Conservation (phyloP, 2,797 vertebrate genomes). For the Brachyalestes nurse region DNA sequence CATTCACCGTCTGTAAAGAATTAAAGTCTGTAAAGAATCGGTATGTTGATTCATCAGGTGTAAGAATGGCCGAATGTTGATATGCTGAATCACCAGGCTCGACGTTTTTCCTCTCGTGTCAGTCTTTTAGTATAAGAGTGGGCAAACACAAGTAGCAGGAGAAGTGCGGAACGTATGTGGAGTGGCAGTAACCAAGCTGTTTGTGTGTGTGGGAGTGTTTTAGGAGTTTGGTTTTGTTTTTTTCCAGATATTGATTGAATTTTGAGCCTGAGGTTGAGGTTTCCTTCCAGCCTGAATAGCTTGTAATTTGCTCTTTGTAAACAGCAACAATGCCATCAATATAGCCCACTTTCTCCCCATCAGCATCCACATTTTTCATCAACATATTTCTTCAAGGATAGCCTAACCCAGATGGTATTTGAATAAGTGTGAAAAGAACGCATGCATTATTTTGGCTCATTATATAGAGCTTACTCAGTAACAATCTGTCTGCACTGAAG, state of each 20-base stretch:
- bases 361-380: conserved; percentile 47
- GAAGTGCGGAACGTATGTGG: background rate
- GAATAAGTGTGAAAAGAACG: conserved; percentile 45
- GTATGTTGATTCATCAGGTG: background rate
- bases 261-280: conserved; percentile 36
- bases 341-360: conserved; percentile 25
- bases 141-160: background rate
- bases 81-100: background rate
- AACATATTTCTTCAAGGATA: conserved; percentile 44
- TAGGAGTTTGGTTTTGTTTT: background rate
- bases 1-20: too few relatives aligned
- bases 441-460: conserved; percentile 46
- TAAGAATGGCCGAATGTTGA: background rate
- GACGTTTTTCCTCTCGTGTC: background rate
- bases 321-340: conserved; percentile 46
- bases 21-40: too few relatives aligned
- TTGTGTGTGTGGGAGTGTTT: background rate
- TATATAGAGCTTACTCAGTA: conserved; percentile 32
- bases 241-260: conserved; percentile 44
- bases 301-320: conserved; percentile 38
- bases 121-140: background rate
- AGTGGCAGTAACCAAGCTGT: background rate
- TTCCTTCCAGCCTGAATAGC: conserved; percentile 41
- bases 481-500: conserved; percentile 36
- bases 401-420: conserved; percentile 54